Percentiles rank a stretch among this genome's conserved stretches.
These are phyloP conservation scores for Eulithis testata DNA, from an alignment of 2,888 invertebrate species.

Conservation along the genomic window DNA sequence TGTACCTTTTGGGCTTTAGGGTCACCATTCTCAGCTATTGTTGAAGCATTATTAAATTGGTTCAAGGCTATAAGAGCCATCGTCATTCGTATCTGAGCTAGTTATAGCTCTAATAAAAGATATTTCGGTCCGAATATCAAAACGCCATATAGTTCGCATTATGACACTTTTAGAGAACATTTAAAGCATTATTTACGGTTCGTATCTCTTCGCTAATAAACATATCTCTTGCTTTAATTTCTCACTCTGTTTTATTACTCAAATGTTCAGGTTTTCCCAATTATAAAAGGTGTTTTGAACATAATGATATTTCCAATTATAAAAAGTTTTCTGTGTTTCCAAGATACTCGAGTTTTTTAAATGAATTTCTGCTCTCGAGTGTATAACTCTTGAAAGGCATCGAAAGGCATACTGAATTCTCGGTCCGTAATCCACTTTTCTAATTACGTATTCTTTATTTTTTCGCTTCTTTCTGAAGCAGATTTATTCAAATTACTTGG, in stretches of 20 bases:
- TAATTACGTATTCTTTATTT: constrained; percentile 39
- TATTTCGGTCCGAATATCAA: not conserved
- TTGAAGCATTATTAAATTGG: not conserved
- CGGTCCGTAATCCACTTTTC: constrained; percentile 24
- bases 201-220: constrained; percentile 12
- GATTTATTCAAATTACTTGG: constrained; percentile 45
- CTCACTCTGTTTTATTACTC: no score
- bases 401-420: constrained; percentile 26
- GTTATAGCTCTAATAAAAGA: not conserved
- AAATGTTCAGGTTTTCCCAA: no score
- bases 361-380: no score
- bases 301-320: no score
- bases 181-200: constrained; percentile 4
- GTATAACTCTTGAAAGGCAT: not conserved
- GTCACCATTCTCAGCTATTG: not conserved
- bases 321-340: no score
- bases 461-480: constrained; percentile 30
- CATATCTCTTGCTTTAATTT: constrained; percentile 7
- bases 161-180: constrained; percentile 7
- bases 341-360: no score
- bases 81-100: not conserved
- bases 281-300: no score
- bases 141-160: not conserved
- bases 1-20: not conserved
- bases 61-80: not conserved